Conservation (phyloP, 2,888 invertebrate genomes). For the Synanthedon formicaeformis region DNA sequence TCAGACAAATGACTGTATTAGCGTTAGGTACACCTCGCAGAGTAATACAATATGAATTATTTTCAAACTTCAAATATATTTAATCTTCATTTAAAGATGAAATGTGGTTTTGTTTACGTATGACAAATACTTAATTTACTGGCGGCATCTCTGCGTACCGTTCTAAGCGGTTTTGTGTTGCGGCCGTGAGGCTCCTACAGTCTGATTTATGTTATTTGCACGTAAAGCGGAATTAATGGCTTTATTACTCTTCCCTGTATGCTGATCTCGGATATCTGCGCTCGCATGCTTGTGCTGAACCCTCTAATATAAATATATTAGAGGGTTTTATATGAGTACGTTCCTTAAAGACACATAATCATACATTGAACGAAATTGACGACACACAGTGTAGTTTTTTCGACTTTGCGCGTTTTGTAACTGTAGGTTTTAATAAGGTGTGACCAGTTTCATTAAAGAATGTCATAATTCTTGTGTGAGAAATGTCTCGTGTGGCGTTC, state of each 20-base stretch:
- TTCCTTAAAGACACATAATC: too few relatives aligned
- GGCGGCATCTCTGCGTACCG: conserved; percentile 39
- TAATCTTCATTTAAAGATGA: conserved; percentile 29
- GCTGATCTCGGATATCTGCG: conserved; percentile 47
- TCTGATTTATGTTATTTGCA: conserved; percentile 70
- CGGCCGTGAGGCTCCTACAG: conserved; percentile 36
- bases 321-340: too few relatives aligned
- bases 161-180: conserved; percentile 53
- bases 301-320: background rate
- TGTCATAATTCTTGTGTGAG: conserved; percentile 59
- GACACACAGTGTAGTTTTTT: too few relatives aligned
- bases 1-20: too few relatives aligned
- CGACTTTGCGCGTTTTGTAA: background rate
- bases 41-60: background rate
- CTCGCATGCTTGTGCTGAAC: conserved; percentile 26
- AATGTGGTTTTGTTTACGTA: conserved; percentile 25
- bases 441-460: conserved; percentile 49
- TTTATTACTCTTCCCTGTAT: conserved; percentile 66
- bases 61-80: conserved; percentile 15
- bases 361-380: too few relatives aligned
- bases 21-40: too few relatives aligned
- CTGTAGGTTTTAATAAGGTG: conserved; percentile 1
- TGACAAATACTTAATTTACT: conserved; percentile 56
- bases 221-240: conserved; percentile 68
- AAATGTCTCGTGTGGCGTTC: conserved; percentile 17